Evolutionary conservation across 2,888 invertebrate species (phyloP), one percentile per base, ranked within the genome.

Genomic region (Meta bourneti): DNA sequence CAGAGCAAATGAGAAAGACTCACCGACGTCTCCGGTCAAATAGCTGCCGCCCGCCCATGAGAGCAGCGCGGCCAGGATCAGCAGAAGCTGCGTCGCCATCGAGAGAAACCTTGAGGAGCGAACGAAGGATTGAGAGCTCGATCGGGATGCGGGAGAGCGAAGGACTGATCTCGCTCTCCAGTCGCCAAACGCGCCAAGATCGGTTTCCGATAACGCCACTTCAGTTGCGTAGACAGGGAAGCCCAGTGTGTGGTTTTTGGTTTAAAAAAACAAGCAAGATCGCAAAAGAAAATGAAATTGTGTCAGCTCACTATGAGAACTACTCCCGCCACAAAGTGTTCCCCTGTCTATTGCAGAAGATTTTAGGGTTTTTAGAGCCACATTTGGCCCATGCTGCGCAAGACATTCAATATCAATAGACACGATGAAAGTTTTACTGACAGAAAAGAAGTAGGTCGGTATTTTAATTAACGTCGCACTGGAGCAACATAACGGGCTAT

Each of bases 21-120:
- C 72, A 6, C 48, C 34, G 48, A 20, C 11, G 48, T 74, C 74
- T 11, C 48, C 20, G 2, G 19, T 20, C 8, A 74, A 20, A 20
- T 74, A 74, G 20, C 34, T 48, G 34, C 34, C 74, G 9, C 7
- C 34, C 7, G 61, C 13, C 34, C 52, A 61, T 13, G 34, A 11
- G 16, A 61, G 0, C 7, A 19, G 20, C 6, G 16, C 34, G 13
- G 34, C 19, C 34, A 11, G 19, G 19, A 34, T 19, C 5, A 5
- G 6, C 20, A 69, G 34, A 80, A 34, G 6, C 34, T 34, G 54
- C 48, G 48, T 19, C 61, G 80, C 80, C 80, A 80, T 80, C 80
- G 16, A 49, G 34, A 7, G 20, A 34, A 61, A 52, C 78, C 78
- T 79, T 79, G 78, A 79, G 34, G 13, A 16, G 7, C 13, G 4